Evolutionary conservation across 2,113 vertebrate genomes (phyloP).

Genomic region (Dicaeum eximium): DNA sequence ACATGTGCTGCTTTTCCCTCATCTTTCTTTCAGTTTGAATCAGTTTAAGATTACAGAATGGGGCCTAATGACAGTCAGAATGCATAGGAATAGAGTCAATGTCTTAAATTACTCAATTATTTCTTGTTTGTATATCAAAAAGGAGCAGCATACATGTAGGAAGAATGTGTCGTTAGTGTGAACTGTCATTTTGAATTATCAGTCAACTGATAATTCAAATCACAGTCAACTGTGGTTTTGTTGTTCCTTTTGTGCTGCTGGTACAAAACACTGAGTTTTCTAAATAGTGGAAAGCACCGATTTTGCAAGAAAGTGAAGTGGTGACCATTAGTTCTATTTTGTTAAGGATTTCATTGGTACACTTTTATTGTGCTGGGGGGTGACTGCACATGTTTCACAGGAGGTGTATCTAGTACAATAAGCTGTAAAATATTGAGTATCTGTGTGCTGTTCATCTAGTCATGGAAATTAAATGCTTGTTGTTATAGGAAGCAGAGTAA

Average conservation of each 20-base stretch:
- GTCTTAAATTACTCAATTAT: neutral
- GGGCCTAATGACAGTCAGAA: neutral
- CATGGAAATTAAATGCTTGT: neutral
- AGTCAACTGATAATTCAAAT: no score
- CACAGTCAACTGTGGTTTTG: neutral
- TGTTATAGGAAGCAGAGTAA: neutral
- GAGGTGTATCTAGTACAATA: neutral
- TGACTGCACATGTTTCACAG: neutral
- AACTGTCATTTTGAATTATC: neutral
- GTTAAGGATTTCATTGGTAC: neutral
- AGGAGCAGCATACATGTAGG: neutral
- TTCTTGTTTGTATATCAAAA: neutral
- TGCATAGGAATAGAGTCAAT: neutral
- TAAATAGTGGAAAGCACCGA: neutral
- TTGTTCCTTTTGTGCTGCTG: neutral
- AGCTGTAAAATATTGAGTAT: neutral
- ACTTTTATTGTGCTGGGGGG: neutral
- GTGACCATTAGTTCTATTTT: neutral
- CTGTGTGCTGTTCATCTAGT: neutral
- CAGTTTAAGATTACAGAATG: neutral
- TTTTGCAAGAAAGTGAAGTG: neutral
- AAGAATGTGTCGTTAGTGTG: neutral
- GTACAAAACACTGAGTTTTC: neutral
- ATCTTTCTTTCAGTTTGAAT: neutral
- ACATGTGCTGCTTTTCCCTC: neutral